Base-by-base conservation (phyloP, 2,888 invertebrate genomes). In the Trissolcus brochymenae region DNA sequence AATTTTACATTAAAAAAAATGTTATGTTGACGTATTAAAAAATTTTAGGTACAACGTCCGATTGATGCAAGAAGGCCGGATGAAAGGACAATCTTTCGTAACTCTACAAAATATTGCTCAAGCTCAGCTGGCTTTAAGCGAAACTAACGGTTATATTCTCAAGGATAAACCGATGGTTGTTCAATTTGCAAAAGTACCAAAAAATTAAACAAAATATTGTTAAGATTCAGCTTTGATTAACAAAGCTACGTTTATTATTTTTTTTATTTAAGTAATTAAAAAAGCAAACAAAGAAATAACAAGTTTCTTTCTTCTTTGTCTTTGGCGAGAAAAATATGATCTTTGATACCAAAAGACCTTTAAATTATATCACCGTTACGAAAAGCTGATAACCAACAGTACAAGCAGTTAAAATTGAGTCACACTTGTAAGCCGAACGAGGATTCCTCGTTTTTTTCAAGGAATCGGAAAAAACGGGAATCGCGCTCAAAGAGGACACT, bases 71-170 rank as follows among this genome's bases (percentile, higher is more conserved):
- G 96, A 96, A 88, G 98, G 98, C 0, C 92, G 96, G 84, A 98
- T 98, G 98, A 98, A 97, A 89, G 98, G 98, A 0, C 98, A 98
- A 90, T 97, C 96, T 0, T 98, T 98, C 91, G 92, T 98, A 0
- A 96, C 96, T 0, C 91, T 97, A 65, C 95, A 95, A 62, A 92
- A 91, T 83, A 91, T 93, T 13, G 90, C 91, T 55, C 90, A 92
- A 83, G 95, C 96, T 0, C 92, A 94, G 84, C 90, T 91, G 79
- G 98, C 98, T 9, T 87, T 97, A 0, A 90, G 92, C 82, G 95
- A 96, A 88, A 96, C 96, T 2, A 96, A 98, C 90, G 97, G 97
- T 0, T 96, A 92, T 87, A 91, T 97, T 82, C 90, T 98, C 64
- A 94, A 95, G 84, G 95, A 94, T 72, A 97, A 95, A 89, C 97